phyloP scores from a whole-genome alignment of 2,797 vertebrate species.

The Malurus leucopterus region DNA sequence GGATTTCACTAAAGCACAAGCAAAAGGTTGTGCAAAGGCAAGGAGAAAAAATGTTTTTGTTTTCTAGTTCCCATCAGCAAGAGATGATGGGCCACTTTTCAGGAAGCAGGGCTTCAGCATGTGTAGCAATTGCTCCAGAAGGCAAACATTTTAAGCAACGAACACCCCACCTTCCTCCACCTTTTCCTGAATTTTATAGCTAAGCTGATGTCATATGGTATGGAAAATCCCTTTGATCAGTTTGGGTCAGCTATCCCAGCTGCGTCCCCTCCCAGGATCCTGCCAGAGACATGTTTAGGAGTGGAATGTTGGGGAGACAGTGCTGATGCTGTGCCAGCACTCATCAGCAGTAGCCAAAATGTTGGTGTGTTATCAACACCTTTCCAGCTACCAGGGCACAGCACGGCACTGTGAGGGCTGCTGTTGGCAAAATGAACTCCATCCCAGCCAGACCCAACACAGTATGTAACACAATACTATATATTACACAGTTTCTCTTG shows the following conservation, averaged over 20 bases:
- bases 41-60: background rate
- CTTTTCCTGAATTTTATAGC: background rate
- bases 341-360: background rate
- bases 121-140: rapidly evolving
- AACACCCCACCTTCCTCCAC: background rate
- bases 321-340: rapidly evolving
- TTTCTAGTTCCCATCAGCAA: background rate
- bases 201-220: background rate
- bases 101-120: background rate
- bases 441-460: background rate
- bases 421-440: background rate
- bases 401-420: background rate
- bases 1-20: background rate
- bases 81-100: rapidly evolving
- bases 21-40: background rate
- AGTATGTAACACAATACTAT: background rate
- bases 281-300: background rate
- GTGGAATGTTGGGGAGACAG: background rate
- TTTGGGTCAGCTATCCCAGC: background rate
- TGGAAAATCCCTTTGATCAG: background rate
- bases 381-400: rapidly evolving
- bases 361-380: background rate
- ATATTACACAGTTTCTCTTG: background rate
- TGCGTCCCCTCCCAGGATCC: background rate
- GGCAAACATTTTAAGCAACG: background rate